Conservation (phyloP, 2,797 vertebrate genomes). For the Coracias cyanogaster region DNA sequence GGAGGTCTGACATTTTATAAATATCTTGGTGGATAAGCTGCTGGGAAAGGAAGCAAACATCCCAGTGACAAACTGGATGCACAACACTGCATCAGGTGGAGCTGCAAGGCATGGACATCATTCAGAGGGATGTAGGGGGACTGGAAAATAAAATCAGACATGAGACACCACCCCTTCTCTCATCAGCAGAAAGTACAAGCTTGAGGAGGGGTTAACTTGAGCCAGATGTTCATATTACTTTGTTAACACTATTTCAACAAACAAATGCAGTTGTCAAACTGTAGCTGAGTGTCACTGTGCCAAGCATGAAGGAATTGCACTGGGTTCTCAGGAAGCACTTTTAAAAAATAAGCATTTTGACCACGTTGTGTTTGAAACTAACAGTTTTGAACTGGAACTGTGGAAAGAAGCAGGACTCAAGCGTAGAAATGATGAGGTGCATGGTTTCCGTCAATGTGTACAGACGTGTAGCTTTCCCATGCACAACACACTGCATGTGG, state of each 20-base stretch:
- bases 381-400: not conserved
- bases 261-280: not conserved
- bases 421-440: not conserved
- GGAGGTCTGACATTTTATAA: not conserved
- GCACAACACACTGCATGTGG: accelerated
- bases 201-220: not conserved
- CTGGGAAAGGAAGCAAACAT: not conserved
- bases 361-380: not conserved
- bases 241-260: not conserved
- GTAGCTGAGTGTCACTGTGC: not conserved
- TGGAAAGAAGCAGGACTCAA: not conserved
- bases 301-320: not conserved
- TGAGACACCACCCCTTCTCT: not conserved
- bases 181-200: not conserved
- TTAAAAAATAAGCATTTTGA: not conserved
- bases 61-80: not conserved
- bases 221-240: not conserved
- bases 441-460: not conserved
- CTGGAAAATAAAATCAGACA: not conserved
- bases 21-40: not conserved
- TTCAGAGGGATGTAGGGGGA: not conserved
- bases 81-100: not conserved
- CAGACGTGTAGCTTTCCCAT: not conserved
- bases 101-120: not conserved
- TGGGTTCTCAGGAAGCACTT: not conserved